Percentiles rank a stretch among this genome's conserved stretches.
Evolutionary conservation across 2,797 vertebrate species (phyloP).

Genomic region (Urocyon cinereoargenteus): DNA sequence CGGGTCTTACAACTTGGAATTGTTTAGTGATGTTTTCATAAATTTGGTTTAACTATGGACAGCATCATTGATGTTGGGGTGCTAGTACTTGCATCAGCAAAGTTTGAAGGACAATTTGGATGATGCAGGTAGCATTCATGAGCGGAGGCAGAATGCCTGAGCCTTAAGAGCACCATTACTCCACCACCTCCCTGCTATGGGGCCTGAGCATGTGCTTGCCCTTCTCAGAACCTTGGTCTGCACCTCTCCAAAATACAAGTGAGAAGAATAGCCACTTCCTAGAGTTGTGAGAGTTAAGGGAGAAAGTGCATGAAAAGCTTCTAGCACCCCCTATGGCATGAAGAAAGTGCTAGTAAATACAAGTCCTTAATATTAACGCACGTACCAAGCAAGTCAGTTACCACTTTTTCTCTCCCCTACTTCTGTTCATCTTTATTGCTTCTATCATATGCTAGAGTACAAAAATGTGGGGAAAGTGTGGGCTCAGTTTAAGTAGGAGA

Average conservation of each 20-base stretch:
- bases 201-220: neutral
- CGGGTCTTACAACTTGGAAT: neutral
- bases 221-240: neutral
- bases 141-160: neutral
- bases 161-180: neutral
- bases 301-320: neutral
- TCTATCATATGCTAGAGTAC: neutral
- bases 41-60: neutral
- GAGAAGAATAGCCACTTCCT: neutral
- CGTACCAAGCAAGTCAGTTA: neutral
- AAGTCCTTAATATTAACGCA: neutral
- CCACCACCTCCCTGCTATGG: neutral
- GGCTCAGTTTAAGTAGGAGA: neutral
- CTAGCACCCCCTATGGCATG: neutral
- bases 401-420: neutral
- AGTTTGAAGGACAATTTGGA: neutral
- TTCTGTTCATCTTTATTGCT: neutral
- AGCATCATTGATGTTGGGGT: neutral
- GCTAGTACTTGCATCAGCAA: neutral
- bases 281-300: neutral
- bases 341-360: neutral
- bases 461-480: neutral
- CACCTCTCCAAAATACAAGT: neutral
- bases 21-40: neutral
- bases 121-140: neutral